These are phyloP conservation scores for Ammodytes marinus DNA, from an alignment of 2,113 vertebrate genomes.

Conservation along the genomic window DNA sequence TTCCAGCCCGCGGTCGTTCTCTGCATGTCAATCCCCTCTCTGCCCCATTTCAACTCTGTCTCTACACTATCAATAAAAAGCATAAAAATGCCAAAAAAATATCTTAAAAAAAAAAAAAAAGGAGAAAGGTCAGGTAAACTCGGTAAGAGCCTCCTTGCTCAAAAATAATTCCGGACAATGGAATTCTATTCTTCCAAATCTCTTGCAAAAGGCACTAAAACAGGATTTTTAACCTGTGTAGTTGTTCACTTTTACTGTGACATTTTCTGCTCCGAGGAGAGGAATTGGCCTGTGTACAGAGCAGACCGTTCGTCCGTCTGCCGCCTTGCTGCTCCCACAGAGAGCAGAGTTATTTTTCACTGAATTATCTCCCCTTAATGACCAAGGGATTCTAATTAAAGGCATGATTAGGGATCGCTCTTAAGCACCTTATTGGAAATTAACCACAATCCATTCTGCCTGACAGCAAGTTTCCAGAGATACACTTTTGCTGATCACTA, in stretches of 20 bases:
- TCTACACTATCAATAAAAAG: no score
- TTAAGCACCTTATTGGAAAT: conserved; percentile 88
- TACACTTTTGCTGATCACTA: conserved; percentile 75
- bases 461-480: conserved; percentile 77
- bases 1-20: no score
- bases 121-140: neutral
- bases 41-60: no score
- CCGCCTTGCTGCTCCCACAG: conserved; percentile 66
- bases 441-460: conserved; percentile 84
- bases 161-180: neutral
- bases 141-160: neutral
- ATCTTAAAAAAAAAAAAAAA: no score
- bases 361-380: conserved; percentile 86
- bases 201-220: conserved; percentile 8
- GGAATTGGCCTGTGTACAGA: conserved; percentile 29
- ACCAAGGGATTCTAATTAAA: conserved; percentile 87
- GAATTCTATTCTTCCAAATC: neutral
- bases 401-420: conserved; percentile 85
- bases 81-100: no score
- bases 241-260: conserved; percentile 32
- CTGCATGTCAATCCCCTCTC: no score
- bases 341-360: conserved; percentile 81
- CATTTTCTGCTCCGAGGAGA: conserved; percentile 25
- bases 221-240: conserved; percentile 9
- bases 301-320: conserved; percentile 60